Conservation (phyloP, 2,888 invertebrate genomes). For the Zeuzera pyrina region DNA sequence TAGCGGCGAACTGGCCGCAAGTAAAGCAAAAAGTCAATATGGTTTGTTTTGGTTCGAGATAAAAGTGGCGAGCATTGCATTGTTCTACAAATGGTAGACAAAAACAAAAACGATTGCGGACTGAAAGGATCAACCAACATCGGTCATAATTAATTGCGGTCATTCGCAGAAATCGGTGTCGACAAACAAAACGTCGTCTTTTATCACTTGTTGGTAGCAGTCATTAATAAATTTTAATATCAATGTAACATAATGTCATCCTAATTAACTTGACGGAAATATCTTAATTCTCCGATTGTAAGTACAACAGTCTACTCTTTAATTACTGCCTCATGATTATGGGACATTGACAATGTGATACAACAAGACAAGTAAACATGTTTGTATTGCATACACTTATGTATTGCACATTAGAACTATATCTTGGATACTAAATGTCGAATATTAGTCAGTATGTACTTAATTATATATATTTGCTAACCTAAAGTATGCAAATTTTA, state of each 20-base stretch:
- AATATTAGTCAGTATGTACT: too few relatives aligned
- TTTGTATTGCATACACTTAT: too few relatives aligned
- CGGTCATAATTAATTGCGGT: constrained; percentile 61
- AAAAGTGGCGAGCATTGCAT: constrained; percentile 55
- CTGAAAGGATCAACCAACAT: constrained; percentile 36
- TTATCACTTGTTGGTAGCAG: constrained; percentile 47
- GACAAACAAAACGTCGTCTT: constrained; percentile 48
- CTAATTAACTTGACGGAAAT: constrained; percentile 29
- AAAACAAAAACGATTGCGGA: constrained; percentile 50
- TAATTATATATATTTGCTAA: too few relatives aligned
- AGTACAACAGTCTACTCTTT: too few relatives aligned
- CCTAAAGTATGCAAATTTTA: too few relatives aligned
- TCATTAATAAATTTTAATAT: constrained; percentile 50
- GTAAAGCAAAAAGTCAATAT: constrained; percentile 43
- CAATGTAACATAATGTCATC: constrained; percentile 28
- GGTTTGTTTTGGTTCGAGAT: constrained; percentile 48
- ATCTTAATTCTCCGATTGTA: constrained; percentile 3
- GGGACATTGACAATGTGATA: too few relatives aligned
- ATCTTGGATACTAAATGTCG: too few relatives aligned
- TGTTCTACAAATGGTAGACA: constrained; percentile 58
- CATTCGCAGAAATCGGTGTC: constrained; percentile 54
- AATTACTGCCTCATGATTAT: too few relatives aligned
- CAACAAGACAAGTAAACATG: too few relatives aligned
- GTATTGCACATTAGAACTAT: too few relatives aligned
- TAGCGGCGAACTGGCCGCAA: constrained; percentile 19